Evolutionary conservation across 2,888 invertebrate genomes (phyloP), one percentile per base, ranked within the genome.

Genomic region (Mimachlamys varia): DNA sequence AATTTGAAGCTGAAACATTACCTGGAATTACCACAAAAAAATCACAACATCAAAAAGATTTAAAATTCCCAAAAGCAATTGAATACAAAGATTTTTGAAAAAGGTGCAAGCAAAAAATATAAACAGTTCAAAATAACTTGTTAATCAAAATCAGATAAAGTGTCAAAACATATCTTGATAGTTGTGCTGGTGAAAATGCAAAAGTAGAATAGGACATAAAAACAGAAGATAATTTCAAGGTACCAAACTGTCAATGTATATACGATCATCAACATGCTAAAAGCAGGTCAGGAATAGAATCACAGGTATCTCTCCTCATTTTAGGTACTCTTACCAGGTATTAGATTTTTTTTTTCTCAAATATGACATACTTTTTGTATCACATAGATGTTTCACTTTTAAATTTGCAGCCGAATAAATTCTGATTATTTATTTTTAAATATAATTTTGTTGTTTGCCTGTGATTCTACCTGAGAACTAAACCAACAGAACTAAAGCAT

Each of bases 221-320:
- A 53, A 53, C 53, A 13, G 13, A 53, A 15, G 53, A 53, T 53
- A 17, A 17, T 12, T 13, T 2, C 19, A 19, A 53, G 19, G 33
- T 15, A 33, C 12, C 7, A 76, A 27, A 12, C 33, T 1, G 17
- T 53, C 13, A 53, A 17, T 53, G 53, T 53, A 1, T 53, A n/a
- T n/a, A n/a, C n/a, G 13, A 10, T n/a, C 27, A 76, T 62, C n/a
- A 62, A 62, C 62, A 62, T 27, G 76, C 76, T 76, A 76, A 76
- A 76, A 76, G 76, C 76, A 76, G 33, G 33, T 76, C 76, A 76
- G 76, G 44, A 76, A 27, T 76, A 76, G 76, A 12, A 76, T 33
- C 76, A 76, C 76, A 76, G 76, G 76, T 76, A 33, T 76, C n/a
- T 53, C n/a, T n/a, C n/a, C n/a, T n/a, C n/a, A n/a, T n/a, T n/a